Conservation (phyloP, 1,140 invertebrate species). For the Zaprionus capensis region DNA sequence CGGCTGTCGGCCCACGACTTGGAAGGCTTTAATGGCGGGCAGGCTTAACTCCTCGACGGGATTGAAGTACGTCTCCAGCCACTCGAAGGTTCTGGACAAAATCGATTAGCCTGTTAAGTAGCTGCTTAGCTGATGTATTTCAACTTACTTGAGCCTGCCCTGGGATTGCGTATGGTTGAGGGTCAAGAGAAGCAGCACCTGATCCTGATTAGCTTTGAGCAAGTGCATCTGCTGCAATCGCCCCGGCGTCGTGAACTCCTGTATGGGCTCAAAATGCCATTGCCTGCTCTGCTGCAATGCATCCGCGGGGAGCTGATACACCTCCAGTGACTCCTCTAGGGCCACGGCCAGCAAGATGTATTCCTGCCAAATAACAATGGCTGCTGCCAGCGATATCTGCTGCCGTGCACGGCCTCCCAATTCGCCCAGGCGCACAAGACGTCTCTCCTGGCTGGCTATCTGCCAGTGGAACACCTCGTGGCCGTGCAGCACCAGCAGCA, state of each 20-base stretch:
- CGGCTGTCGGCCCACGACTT: slow-evolving; percentile 56
- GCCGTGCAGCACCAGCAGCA: slow-evolving; percentile 68
- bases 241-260: slow-evolving; percentile 63
- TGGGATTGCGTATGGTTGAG: slow-evolving; percentile 57
- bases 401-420: slow-evolving; percentile 46
- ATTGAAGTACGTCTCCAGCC: slow-evolving; percentile 76
- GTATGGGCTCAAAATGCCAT: slow-evolving; percentile 58
- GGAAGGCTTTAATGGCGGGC: slow-evolving; percentile 56
- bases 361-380: slow-evolving; percentile 63
- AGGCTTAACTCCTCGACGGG: slow-evolving; percentile 67
- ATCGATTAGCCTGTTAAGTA: not conserved
- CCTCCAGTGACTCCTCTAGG: slow-evolving; percentile 59
- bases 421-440: slow-evolving; percentile 58
- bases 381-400: slow-evolving; percentile 37
- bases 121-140: not conserved
- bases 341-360: slow-evolving; percentile 65
- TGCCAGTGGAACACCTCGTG: slow-evolving; percentile 64
- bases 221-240: slow-evolving; percentile 61
- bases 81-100: slow-evolving; percentile 67
- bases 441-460: slow-evolving; percentile 51
- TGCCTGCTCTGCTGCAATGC: slow-evolving; percentile 33
- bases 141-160: slow-evolving; percentile 53
- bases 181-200: slow-evolving; percentile 60
- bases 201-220: slow-evolving; percentile 52
- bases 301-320: slow-evolving; percentile 65